Conservation (phyloP, 1,140 invertebrate genomes). For the Plodia interpunctella region DNA sequence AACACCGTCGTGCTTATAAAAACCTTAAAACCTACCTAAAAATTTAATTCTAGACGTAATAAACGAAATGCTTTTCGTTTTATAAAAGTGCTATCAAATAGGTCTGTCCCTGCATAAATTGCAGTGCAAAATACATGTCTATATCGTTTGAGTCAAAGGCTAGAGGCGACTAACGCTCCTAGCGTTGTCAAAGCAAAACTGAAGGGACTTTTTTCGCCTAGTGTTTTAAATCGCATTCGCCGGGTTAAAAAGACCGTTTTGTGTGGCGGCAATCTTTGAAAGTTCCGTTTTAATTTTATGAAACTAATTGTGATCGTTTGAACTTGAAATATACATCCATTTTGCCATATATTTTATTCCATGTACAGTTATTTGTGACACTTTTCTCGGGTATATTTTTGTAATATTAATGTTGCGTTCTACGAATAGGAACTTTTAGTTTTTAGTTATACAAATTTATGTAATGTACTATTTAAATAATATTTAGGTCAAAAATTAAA, state of each 20-base stretch:
- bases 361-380: too few relatives aligned
- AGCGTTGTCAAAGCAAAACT: conserved; percentile 10
- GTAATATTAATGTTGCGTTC: too few relatives aligned
- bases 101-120: conserved; percentile 4
- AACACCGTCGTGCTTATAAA: background rate
- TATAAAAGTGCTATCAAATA: background rate
- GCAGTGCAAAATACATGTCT: conserved; percentile 2
- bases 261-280: background rate
- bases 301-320: background rate
- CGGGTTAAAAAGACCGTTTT: background rate
- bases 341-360: too few relatives aligned
- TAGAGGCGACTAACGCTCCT: background rate
- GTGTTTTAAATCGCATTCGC: conserved; percentile 12
- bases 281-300: background rate
- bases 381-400: too few relatives aligned
- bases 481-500: too few relatives aligned
- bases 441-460: too few relatives aligned
- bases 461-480: too few relatives aligned
- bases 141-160: conserved; percentile 12
- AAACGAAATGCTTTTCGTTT: background rate
- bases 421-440: too few relatives aligned
- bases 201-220: conserved; percentile 11
- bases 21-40: background rate
- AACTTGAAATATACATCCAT: too few relatives aligned
- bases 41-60: background rate